These are phyloP conservation scores for Syngnathus scovelli DNA, from an alignment of 2,113 vertebrate species.

Conservation along the genomic window DNA sequence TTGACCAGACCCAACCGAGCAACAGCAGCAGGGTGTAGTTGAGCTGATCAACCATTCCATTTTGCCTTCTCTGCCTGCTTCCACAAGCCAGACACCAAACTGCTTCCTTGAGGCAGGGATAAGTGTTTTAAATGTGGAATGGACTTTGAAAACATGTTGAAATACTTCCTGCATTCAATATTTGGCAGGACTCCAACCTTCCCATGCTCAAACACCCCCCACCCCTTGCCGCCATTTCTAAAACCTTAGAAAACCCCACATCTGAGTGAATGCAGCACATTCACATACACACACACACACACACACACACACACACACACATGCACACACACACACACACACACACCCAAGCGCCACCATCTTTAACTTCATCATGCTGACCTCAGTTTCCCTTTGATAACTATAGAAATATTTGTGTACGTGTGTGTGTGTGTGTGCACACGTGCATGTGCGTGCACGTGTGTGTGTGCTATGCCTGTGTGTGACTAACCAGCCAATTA, in stretches of 20 bases:
- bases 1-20: slow-evolving; percentile 62
- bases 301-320: slow-evolving; percentile 8
- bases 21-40: slow-evolving; percentile 56
- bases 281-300: slow-evolving; percentile 14
- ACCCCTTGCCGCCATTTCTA: slow-evolving; percentile 27
- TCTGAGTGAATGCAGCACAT: slow-evolving; percentile 30
- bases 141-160: slow-evolving; percentile 26
- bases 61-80: slow-evolving; percentile 41
- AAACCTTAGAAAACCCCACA: slow-evolving; percentile 52
- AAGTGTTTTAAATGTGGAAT: slow-evolving; percentile 61
- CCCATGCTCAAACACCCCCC: slow-evolving; percentile 27
- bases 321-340: slow-evolving; percentile 21
- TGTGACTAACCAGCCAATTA: slow-evolving; percentile 80
- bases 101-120: slow-evolving; percentile 44
- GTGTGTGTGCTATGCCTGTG: slow-evolving; percentile 22
- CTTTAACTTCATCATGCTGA: slow-evolving; percentile 64
- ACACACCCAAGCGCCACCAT: slow-evolving; percentile 39
- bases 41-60: slow-evolving; percentile 61
- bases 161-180: slow-evolving; percentile 46
- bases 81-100: slow-evolving; percentile 30
- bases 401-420: slow-evolving; percentile 49
- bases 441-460: slow-evolving; percentile 21
- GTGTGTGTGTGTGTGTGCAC: slow-evolving; percentile 33
- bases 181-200: slow-evolving; percentile 52
- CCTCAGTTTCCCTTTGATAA: slow-evolving; percentile 57